These are phyloP conservation scores for Melanotaenia parkinsoni DNA, from an alignment of 2,797 vertebrate species.

Conservation along the genomic window DNA sequence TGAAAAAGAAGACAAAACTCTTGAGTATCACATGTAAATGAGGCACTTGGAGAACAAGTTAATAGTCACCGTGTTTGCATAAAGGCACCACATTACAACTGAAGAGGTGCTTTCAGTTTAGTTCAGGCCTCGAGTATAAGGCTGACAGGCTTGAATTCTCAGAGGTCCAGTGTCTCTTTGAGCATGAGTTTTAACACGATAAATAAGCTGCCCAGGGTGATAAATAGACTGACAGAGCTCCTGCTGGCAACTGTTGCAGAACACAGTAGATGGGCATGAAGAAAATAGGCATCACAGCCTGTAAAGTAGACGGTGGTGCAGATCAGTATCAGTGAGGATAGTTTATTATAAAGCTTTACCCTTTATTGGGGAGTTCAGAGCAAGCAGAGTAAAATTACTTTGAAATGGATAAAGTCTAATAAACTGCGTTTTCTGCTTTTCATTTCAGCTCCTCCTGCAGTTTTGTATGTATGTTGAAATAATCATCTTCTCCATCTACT, in stretches of 20 bases:
- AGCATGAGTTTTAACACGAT: slow-evolving; percentile 42
- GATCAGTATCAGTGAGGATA: slow-evolving; percentile 7
- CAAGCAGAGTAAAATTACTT: slow-evolving; percentile 1
- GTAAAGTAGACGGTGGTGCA: slow-evolving; percentile 8
- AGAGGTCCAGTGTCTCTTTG: slow-evolving; percentile 44
- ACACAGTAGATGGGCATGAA: slow-evolving; percentile 5
- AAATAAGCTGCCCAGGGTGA: slow-evolving; percentile 18
- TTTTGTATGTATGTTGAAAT: neutral
- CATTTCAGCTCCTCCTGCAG: slow-evolving; percentile 8
- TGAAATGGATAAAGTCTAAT: neutral
- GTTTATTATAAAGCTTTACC: neutral
- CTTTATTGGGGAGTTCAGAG: slow-evolving; percentile 9
- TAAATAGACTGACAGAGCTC: slow-evolving; percentile 20
- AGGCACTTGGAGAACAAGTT: slow-evolving; percentile 29
- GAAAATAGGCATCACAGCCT: slow-evolving; percentile 7
- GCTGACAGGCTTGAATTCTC: slow-evolving; percentile 37
- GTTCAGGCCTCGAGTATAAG: slow-evolving; percentile 13
- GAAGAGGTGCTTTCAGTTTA: slow-evolving; percentile 34
- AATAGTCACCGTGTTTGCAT: slow-evolving; percentile 19
- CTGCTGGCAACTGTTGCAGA: slow-evolving; percentile 17
- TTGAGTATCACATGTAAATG: slow-evolving; percentile 29
- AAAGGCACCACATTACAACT: slow-evolving; percentile 23
- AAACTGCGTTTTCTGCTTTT: slow-evolving; percentile 16
- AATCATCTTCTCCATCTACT: neutral
- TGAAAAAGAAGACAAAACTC: slow-evolving; percentile 20